Evolutionary conservation across 2,113 vertebrate species (phyloP), one percentile per base, ranked within the genome.

Genomic region (Aegithalos caudatus): DNA sequence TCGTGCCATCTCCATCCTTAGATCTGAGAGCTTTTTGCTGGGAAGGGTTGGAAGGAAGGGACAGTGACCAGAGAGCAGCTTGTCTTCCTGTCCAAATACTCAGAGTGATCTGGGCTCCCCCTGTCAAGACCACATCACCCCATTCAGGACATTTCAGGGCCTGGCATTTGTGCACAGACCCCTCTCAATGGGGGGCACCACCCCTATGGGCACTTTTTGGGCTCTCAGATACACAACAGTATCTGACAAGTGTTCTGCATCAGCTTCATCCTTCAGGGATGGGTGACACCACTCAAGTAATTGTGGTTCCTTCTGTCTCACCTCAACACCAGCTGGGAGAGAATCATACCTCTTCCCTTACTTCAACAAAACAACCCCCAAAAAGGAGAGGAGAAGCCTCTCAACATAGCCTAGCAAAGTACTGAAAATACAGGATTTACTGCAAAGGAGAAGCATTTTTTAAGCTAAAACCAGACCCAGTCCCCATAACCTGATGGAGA

Each of bases 121-220:
- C 71, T 56, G 28, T 23, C 24, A 45, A 58, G 58, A 53, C 9
- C 56, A 31, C 31, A 51, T 24, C 25, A 42, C 22, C n/a, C 37
- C 62, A 22, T 24, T 54, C 37, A 22, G 38, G n/a, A 61, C 38
- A 69, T 35, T 77, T 20, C 40, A 44, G 71, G 31, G 37, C 11
- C 40, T 81, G 64, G 57, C 0, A 1, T 29, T 31, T 53, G 44
- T 17, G 62, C 66, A 69, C 23, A 66, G 42, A 87, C 11, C 5
- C 16, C 27, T 74, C 33, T 72, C 10, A 6, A 0, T 7, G 35
- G 27, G 33, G 37, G 21, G 21, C 40, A 84, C 18, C 12, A 74
- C 14, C 28, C n/a, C 5, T 5, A 0, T 2, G 4, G 37, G 35
- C 25, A 56, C 5, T 13, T 47, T 17, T 20, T 14, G 17, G 23